Conservation (phyloP, 92 coral and sea anemone species). For the Pocillopora grandis region DNA sequence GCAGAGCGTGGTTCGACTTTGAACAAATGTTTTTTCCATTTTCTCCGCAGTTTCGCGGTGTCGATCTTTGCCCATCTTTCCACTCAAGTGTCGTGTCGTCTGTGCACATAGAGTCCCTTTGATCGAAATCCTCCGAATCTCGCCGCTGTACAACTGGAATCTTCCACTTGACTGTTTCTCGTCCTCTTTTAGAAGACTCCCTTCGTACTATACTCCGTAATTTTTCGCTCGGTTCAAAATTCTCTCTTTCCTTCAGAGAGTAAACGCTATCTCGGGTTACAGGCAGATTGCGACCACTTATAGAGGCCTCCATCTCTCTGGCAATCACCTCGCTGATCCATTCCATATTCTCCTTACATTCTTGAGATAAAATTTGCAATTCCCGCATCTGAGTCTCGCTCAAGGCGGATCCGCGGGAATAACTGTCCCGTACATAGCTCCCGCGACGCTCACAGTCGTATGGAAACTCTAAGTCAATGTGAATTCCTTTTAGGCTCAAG, state of each 20-base stretch:
- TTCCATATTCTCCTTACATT: constrained; percentile 69
- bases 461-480: constrained; percentile 78
- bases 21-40: neutral
- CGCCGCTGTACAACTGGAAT: constrained; percentile 33
- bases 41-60: neutral
- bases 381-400: constrained; percentile 74
- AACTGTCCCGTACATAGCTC: constrained; percentile 46
- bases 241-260: constrained; percentile 70
- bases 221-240: constrained; percentile 69
- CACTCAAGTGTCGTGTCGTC: constrained; percentile 22
- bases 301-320: constrained; percentile 62
- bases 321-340: constrained; percentile 77
- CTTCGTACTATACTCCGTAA: constrained; percentile 29
- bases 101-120: constrained; percentile 36
- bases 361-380: constrained; percentile 68
- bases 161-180: constrained; percentile 36
- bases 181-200: constrained; percentile 55
- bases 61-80: constrained; percentile 1
- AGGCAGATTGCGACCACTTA: constrained; percentile 25
- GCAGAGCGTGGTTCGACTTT: neutral
- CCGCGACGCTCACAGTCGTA: constrained; percentile 38
- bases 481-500: constrained; percentile 77
- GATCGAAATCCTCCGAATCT: constrained; percentile 35
- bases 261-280: constrained; percentile 54
- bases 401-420: constrained; percentile 58